A percentile compares a stretch with the other conserved stretches of the same genome.
phyloP scores from a whole-genome alignment of 2,888 invertebrate genomes.

The Notodonta dromedarius region DNA sequence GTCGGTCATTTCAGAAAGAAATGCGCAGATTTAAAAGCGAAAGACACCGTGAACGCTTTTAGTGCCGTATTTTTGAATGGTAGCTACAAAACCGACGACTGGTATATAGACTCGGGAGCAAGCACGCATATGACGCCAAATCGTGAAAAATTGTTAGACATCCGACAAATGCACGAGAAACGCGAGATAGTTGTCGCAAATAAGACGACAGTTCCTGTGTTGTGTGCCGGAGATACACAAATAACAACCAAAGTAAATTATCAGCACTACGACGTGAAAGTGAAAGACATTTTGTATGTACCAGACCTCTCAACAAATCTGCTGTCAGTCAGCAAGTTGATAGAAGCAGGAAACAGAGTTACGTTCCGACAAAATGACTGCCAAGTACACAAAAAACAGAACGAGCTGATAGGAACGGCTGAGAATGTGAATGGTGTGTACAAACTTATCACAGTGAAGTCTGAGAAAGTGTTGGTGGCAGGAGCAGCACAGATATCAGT shows the following conservation, averaged over 20 bases:
- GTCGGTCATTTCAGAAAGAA: constrained; percentile 1
- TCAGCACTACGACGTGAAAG: too few species aligned
- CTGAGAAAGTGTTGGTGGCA: not conserved
- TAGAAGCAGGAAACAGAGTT: not conserved
- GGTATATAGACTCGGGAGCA: constrained; percentile 1
- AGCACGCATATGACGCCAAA: too few species aligned
- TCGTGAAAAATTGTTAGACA: too few species aligned
- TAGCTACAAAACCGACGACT: not conserved
- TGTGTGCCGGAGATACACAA: too few species aligned
- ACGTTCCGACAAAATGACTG: not conserved
- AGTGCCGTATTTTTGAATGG: not conserved
- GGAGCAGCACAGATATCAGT: not conserved
- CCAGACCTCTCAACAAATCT: not conserved
- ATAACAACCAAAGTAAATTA: too few species aligned
- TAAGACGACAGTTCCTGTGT: too few species aligned
- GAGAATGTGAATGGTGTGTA: not conserved
- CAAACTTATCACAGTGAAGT: not conserved
- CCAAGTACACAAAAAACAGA: not conserved
- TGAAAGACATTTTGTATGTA: not conserved
- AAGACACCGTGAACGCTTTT: not conserved
- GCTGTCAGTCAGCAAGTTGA: not conserved
- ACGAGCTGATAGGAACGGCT: not conserved
- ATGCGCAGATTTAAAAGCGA: not conserved
- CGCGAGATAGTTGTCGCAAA: too few species aligned
- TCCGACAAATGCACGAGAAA: too few species aligned